Base-by-base conservation (phyloP, 2,797 vertebrate species). In the Pseudopleuronectes americanus region DNA sequence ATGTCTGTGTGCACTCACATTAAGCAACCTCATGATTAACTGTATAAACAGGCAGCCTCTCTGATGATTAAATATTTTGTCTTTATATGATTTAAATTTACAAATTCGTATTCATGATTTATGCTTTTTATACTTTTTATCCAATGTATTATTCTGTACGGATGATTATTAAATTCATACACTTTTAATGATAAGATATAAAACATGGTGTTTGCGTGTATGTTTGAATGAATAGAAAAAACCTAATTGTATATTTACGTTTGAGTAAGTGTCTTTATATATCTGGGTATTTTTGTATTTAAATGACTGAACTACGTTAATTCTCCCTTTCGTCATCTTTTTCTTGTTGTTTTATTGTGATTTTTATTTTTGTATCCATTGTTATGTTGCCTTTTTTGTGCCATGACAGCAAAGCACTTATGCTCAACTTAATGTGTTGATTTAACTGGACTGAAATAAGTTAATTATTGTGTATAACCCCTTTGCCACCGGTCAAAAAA, bases 121-220 rank as follows among this genome's bases (percentile, higher is more conserved):
- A 0, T 7, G 4, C 6, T 31, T 6, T 60, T 53, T 62, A 28
- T 38, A 49, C 22, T 22, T 21, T 4, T 28, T 17, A 8, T 53
- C 2, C 22, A n/a, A 31, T 31, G 19, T 13, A 21, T 36, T 72
- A 0, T 2, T 58, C 5, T 33, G n/a, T 26, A 52, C n/a, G 10
- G 23, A 26, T 24, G 5, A 47, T 55, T 55, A 31, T 55, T 31
- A 59, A 24, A 26, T 60, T 2, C 31, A 33, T 33, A 33, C 8
- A 33, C 31, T 33, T 33, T 33, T 9, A 60, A n/a, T 10, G 8
- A 26, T 10, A 22, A 16, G 14, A 7, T 14, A 26, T 41, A 53
- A 58, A 23, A 7, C 3, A 38, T 57, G 6, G n/a, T 63, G 23
- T 36, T 24, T 76, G 31, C 59, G 41, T 55, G 24, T 52, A 43